phyloP scores from a whole-genome alignment of 2,113 vertebrate genomes.

The Xiphophorus couchianus region DNA sequence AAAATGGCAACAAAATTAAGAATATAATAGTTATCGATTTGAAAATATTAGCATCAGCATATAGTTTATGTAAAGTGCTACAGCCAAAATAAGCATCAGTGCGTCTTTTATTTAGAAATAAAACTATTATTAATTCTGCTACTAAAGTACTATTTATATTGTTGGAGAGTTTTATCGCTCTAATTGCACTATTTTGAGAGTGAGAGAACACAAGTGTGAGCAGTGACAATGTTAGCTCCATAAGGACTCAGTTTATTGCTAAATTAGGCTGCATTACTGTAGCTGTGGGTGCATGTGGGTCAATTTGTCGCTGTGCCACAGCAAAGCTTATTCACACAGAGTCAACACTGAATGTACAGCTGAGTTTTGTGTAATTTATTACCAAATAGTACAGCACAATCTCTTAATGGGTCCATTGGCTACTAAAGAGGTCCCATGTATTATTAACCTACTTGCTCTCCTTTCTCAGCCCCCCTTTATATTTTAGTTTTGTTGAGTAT shows the following conservation, averaged over 20 bases:
- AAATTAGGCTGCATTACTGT: not conserved
- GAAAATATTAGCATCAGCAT: not conserved
- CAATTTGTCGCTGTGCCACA: not conserved
- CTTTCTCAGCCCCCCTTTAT: conserved; percentile 31
- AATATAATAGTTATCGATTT: not conserved
- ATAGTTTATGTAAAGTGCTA: not conserved
- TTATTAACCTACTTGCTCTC: conserved; percentile 67
- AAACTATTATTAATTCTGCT: not conserved
- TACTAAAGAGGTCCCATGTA: conserved; percentile 65
- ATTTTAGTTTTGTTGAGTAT: conserved; percentile 28
- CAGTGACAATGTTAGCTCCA: not conserved
- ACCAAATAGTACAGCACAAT: conserved; percentile 3
- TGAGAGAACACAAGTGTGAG: not conserved
- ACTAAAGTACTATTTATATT: too few relatives aligned
- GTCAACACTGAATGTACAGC: not conserved
- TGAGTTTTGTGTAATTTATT: conserved; percentile 9
- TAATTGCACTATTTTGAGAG: not conserved
- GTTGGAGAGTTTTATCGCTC: not conserved
- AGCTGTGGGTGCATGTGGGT: not conserved
- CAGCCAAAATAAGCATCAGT: not conserved
- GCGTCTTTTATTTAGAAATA: not conserved
- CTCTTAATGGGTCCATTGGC: conserved; percentile 44
- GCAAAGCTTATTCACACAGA: not conserved
- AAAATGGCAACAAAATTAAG: not conserved
- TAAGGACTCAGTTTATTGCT: not conserved